Percentiles rank a stretch among this genome's conserved stretches.
Conservation (phyloP, 1,140 invertebrate genomes). For the Macrocentrus cingulum region DNA sequence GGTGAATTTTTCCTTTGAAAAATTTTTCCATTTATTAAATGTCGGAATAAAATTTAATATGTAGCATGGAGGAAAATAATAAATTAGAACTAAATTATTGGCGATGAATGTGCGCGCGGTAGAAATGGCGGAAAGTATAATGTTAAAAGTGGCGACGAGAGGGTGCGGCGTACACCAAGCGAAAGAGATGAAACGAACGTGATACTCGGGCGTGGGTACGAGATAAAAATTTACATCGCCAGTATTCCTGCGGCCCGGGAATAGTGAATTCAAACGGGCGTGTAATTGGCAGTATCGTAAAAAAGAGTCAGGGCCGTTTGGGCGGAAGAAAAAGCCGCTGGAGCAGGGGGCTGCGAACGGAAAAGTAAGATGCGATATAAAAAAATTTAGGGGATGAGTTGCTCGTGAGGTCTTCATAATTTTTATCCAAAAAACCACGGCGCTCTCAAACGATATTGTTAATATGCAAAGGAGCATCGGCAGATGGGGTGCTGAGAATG, state of each 20-base stretch:
- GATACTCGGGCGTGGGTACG: too few relatives aligned
- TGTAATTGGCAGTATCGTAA: slow-evolving; percentile 61
- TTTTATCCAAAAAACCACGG: slow-evolving; percentile 48
- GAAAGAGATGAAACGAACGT: too few relatives aligned
- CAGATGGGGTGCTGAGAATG: slow-evolving; percentile 54
- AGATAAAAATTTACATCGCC: not conserved
- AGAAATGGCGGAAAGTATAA: too few relatives aligned
- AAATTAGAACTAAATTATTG: not conserved
- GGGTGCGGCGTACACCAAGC: too few relatives aligned
- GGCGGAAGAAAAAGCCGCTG: slow-evolving; percentile 30
- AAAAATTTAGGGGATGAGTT: slow-evolving; percentile 27
- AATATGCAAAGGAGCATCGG: slow-evolving; percentile 59
- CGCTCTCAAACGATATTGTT: slow-evolving; percentile 54
- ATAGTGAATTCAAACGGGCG: slow-evolving; percentile 59
- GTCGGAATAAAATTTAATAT: not conserved
- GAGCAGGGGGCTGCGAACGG: slow-evolving; percentile 14
- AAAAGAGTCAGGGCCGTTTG: slow-evolving; percentile 44
- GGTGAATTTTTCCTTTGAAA: too few relatives aligned
- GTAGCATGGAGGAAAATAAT: not conserved
- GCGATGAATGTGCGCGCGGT: not conserved
- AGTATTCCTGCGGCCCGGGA: slow-evolving; percentile 34
- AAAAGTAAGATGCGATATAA: slow-evolving; percentile 32
- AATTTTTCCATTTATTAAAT: too few relatives aligned
- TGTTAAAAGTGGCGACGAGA: too few relatives aligned
- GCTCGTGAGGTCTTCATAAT: slow-evolving; percentile 45